These are phyloP conservation scores for Drosophila testacea DNA, from an alignment of 2,888 invertebrate species.

Conservation along the genomic window DNA sequence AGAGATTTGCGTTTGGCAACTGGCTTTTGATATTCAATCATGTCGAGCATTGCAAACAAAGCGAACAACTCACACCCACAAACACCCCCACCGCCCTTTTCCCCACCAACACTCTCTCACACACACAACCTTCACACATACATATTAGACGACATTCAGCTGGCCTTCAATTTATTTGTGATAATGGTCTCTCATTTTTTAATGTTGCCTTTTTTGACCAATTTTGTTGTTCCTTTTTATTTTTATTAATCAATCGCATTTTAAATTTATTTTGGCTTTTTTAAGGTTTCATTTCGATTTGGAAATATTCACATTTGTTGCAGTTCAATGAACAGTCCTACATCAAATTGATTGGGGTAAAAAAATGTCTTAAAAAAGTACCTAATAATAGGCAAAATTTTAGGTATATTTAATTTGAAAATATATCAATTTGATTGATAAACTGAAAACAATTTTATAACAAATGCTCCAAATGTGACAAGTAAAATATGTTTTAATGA, in stretches of 20 bases:
- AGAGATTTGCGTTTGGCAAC: conserved; percentile 73
- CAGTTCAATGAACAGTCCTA: conserved; percentile 34
- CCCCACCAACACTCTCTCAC: conserved; percentile 17
- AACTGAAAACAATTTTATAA: conserved; percentile 10
- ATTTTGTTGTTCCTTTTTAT: conserved; percentile 6
- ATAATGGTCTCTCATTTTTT: conserved; percentile 72
- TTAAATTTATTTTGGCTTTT: conserved; percentile 45
- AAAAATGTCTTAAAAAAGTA: conserved; percentile 8
- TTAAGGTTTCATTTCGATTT: conserved; percentile 42
- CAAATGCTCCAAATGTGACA: neutral
- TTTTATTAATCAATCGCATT: conserved; percentile 57
- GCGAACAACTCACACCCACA: conserved; percentile 39
- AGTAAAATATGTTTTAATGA: neutral
- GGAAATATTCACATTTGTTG: conserved; percentile 36
- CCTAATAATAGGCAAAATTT: conserved; percentile 35
- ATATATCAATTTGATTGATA: conserved; percentile 31
- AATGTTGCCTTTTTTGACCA: conserved; percentile 53
- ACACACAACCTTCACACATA: conserved; percentile 9
- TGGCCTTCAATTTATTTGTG: conserved; percentile 69
- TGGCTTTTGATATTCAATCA: conserved; percentile 80
- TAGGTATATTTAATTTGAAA: conserved; percentile 30
- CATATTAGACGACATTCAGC: conserved; percentile 47
- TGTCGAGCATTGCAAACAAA: conserved; percentile 58
- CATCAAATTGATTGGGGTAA: conserved; percentile 54
- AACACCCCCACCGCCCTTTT: conserved; percentile 18